Evolutionary conservation across 2,113 vertebrate genomes (phyloP).

Genomic region (Rhinogobius similis): DNA sequence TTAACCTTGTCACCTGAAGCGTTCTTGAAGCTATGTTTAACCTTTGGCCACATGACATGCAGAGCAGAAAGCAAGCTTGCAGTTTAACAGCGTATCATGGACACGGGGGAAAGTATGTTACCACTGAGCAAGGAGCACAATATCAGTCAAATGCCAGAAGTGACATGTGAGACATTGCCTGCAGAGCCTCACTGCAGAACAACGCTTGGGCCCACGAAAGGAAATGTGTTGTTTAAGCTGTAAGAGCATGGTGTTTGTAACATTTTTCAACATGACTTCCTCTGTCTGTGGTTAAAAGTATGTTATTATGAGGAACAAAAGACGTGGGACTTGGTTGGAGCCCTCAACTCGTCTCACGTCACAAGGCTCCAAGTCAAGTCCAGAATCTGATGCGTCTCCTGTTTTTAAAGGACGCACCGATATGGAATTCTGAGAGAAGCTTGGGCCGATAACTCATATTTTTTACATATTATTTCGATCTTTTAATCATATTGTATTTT

Average conservation of each 20-base stretch:
- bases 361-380: too few relatives aligned
- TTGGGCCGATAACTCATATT: too few relatives aligned
- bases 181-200: background rate
- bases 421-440: too few relatives aligned
- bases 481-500: too few relatives aligned
- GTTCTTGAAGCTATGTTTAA: background rate
- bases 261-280: conserved; percentile 26
- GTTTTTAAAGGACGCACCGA: too few relatives aligned
- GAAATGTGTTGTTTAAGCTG: background rate
- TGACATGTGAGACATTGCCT: background rate
- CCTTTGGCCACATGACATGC: background rate
- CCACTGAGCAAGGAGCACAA: background rate
- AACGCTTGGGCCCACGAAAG: background rate
- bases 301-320: too few relatives aligned
- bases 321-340: too few relatives aligned
- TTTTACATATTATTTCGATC: too few relatives aligned
- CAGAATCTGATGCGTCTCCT: too few relatives aligned
- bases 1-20: background rate
- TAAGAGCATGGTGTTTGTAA: background rate
- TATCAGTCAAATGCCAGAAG: background rate
- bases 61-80: background rate
- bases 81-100: background rate
- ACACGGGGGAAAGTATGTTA: background rate
- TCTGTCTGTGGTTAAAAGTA: conserved; percentile 4
- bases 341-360: too few relatives aligned